These are phyloP conservation scores for Drosophila peninsularis DNA, from an alignment of 2,888 invertebrate genomes.

Conservation along the genomic window DNA sequence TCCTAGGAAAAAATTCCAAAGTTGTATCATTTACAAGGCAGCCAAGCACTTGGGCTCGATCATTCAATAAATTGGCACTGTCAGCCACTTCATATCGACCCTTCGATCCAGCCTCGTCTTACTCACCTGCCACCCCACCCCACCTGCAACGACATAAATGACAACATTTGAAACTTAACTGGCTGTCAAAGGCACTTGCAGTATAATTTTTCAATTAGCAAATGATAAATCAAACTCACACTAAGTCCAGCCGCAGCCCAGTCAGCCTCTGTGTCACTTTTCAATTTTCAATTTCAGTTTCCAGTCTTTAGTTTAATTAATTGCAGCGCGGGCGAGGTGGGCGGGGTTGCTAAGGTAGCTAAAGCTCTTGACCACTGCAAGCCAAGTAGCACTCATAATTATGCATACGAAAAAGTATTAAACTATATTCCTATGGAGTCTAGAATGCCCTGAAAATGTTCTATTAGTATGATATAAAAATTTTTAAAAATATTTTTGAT, in stretches of 20 bases:
- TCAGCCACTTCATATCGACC: conserved; percentile 33
- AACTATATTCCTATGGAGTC: not conserved
- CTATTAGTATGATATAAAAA: too few relatives aligned
- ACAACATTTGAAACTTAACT: conserved; percentile 73
- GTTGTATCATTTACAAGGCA: conserved; percentile 68
- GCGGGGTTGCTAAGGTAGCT: not conserved
- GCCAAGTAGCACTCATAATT: conserved; percentile 52
- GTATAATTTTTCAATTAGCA: conserved; percentile 81
- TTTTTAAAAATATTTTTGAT: too few relatives aligned
- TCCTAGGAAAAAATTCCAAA: conserved; percentile 74
- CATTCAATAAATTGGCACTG: conserved; percentile 76
- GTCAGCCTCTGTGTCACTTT: conserved; percentile 42
- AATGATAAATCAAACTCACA: conserved; percentile 80
- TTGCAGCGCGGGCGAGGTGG: conserved; percentile 22
- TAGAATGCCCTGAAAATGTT: too few relatives aligned
- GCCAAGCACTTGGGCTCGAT: conserved; percentile 49
- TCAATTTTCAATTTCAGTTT: conserved; percentile 57
- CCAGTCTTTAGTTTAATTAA: conserved; percentile 69
- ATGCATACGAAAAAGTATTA: conserved; percentile 44
- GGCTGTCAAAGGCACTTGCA: conserved; percentile 70
- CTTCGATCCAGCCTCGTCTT: not conserved
- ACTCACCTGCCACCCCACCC: not conserved
- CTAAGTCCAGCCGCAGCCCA: conserved; percentile 29
- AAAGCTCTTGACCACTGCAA: conserved; percentile 1
- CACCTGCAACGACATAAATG: conserved; percentile 21